Evolutionary conservation across 2,113 vertebrate species (phyloP).

Genomic region (Passer domesticus): DNA sequence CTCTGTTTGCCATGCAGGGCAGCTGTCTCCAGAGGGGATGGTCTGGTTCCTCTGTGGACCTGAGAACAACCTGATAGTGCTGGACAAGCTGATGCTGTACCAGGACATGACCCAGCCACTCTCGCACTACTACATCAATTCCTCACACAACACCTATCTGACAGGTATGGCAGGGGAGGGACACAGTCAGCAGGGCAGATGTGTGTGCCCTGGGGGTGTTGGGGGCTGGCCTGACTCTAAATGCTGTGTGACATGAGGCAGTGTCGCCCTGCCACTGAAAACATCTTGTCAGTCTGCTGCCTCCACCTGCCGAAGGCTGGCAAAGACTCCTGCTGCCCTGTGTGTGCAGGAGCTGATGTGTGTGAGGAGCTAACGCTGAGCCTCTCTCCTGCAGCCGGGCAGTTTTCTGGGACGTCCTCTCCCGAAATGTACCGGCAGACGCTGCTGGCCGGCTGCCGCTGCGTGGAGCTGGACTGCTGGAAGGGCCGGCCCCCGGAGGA

Average conservation of each 20-base stretch:
- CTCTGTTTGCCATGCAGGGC: conserved; percentile 73
- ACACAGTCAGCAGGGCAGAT: fast-evolving
- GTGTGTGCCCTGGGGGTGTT: neutral
- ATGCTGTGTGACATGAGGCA: neutral
- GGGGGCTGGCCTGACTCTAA: neutral
- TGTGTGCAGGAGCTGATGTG: neutral
- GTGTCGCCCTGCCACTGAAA: neutral
- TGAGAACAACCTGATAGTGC: conserved; percentile 85
- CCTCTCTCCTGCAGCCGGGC: conserved; percentile 79
- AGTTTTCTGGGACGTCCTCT: conserved; percentile 93
- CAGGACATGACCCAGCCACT: conserved; percentile 94
- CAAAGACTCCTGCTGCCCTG: neutral
- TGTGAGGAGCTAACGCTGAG: neutral
- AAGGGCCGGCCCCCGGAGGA: conserved; percentile 94
- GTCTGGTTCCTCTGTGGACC: conserved; percentile 89
- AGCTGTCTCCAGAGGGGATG: conserved; percentile 92
- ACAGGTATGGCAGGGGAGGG: conserved; percentile 75
- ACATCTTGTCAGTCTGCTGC: neutral
- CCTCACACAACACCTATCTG: conserved; percentile 97
- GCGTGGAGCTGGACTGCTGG: conserved; percentile 97
- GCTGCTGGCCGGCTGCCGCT: conserved; percentile 92
- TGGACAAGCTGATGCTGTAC: conserved; percentile 83
- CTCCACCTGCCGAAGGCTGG: neutral
- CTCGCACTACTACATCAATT: conserved; percentile 95
- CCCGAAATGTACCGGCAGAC: conserved; percentile 97